Percentiles rank a stretch among this genome's conserved stretches.
Evolutionary conservation across 2,888 invertebrate species (phyloP).

Genomic region (Hetaerina titia): DNA sequence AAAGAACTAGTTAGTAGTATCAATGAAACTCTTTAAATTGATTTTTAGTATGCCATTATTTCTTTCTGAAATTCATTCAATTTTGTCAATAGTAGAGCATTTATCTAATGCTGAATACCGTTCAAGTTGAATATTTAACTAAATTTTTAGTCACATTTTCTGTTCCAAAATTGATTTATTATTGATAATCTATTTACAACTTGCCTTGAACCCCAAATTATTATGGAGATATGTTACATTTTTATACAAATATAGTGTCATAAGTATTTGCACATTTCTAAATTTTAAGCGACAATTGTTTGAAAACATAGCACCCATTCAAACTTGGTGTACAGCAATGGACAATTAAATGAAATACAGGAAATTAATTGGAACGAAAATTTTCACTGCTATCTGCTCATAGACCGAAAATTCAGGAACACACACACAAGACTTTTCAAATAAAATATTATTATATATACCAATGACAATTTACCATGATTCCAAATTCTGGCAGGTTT

Average conservation of each 20-base stretch:
- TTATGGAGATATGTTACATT: slow-evolving; percentile 70
- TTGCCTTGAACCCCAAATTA: slow-evolving; percentile 69
- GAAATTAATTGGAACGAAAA: slow-evolving; percentile 41
- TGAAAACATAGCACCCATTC: slow-evolving; percentile 68
- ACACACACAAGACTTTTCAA: slow-evolving; percentile 47
- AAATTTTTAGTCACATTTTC: neutral
- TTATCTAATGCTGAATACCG: no score
- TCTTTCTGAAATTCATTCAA: neutral
- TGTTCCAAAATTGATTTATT: slow-evolving; percentile 65
- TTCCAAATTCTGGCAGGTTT: neutral
- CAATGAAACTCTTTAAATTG: neutral
- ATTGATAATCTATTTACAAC: slow-evolving; percentile 69
- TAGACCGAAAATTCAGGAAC: neutral
- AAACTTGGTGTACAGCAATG: slow-evolving; percentile 62
- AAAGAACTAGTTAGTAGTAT: neutral
- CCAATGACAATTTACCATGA: neutral
- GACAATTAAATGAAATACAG: slow-evolving; percentile 29
- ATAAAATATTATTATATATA: neutral
- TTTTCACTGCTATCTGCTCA: slow-evolving; percentile 33
- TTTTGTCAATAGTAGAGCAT: no score
- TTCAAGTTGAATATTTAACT: neutral
- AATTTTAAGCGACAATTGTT: slow-evolving; percentile 60
- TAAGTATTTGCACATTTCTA: slow-evolving; percentile 65
- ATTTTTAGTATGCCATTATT: neutral
- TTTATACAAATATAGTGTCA: slow-evolving; percentile 70